These are phyloP conservation scores for Danaus melanippus DNA, from an alignment of 1,140 invertebrate genomes.

Conservation along the genomic window DNA sequence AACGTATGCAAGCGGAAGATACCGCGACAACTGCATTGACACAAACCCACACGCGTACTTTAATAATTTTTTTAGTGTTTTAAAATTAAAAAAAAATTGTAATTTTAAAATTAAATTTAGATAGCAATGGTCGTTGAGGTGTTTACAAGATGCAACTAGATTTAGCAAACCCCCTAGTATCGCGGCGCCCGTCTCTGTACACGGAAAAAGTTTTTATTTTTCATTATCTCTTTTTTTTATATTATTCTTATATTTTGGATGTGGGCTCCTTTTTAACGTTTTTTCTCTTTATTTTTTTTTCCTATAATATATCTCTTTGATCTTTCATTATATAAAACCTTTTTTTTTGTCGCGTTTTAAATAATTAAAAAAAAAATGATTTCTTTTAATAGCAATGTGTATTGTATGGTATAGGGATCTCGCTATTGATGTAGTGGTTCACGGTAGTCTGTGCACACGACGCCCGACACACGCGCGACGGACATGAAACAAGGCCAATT, in stretches of 20 bases:
- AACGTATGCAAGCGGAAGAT: constrained; percentile 28
- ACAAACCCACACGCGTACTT: constrained; percentile 67
- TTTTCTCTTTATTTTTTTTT: constrained; percentile 39
- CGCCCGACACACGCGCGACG: constrained; percentile 48
- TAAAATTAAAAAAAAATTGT: constrained; percentile 25
- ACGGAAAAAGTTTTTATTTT: constrained; percentile 24
- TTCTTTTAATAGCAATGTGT: constrained; percentile 60
- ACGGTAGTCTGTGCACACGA: constrained; percentile 19
- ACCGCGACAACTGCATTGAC: constrained; percentile 52
- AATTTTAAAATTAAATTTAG: constrained; percentile 20
- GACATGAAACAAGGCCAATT: constrained; percentile 61
- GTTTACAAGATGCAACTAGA: constrained; percentile 5
- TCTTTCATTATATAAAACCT: constrained; percentile 42
- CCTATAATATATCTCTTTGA: constrained; percentile 37
- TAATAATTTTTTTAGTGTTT: constrained; percentile 40
- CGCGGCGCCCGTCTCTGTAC: constrained; percentile 37
- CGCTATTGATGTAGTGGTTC: constrained; percentile 26
- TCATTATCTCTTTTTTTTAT: constrained; percentile 41
- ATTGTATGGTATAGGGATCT: constrained; percentile 36
- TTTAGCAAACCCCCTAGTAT: constrained; percentile 25
- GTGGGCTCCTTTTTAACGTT: constrained; percentile 57
- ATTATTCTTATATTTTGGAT: constrained; percentile 54
- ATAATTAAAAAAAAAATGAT: constrained; percentile 37
- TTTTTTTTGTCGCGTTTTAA: constrained; percentile 38
- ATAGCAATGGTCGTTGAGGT: constrained; percentile 13